Evolutionary conservation across 2,888 invertebrate genomes (phyloP).

Genomic region (Rhyacophila evoluta): DNA sequence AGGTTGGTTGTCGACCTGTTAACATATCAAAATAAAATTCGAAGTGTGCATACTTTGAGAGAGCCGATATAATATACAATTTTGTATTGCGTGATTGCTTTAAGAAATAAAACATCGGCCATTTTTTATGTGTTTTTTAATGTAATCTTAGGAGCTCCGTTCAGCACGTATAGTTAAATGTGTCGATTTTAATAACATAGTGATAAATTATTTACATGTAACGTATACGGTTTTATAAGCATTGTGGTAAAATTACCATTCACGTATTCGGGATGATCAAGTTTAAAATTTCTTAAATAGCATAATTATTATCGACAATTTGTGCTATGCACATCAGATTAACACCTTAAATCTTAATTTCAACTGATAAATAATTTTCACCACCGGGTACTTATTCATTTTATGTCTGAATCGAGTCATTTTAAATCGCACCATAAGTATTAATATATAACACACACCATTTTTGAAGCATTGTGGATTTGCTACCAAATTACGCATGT

Average conservation of each 20-base stretch:
- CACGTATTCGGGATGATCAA: background rate
- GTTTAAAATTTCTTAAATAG: background rate
- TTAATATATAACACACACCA: too few relatives aligned
- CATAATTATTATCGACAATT: background rate
- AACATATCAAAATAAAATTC: background rate
- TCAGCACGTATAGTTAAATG: background rate
- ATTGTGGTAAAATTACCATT: background rate
- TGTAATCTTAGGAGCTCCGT: background rate
- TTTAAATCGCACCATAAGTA: too few relatives aligned
- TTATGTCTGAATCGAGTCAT: too few relatives aligned
- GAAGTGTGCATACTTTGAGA: background rate
- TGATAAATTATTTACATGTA: background rate
- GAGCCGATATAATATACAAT: too few relatives aligned
- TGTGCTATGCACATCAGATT: too few relatives aligned
- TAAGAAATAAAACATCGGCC: background rate
- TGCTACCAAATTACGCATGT: too few relatives aligned
- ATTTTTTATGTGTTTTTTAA: background rate
- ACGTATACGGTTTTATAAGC: slow-evolving; percentile 11
- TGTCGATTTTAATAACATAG: slow-evolving; percentile 2
- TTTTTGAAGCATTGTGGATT: too few relatives aligned
- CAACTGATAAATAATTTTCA: too few relatives aligned
- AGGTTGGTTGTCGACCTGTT: background rate
- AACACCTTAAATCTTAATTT: too few relatives aligned
- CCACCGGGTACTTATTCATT: too few relatives aligned
- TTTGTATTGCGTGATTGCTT: too few relatives aligned